These are phyloP conservation scores for Anthonomus grandis DNA, from an alignment of 1,140 invertebrate genomes.

Conservation along the genomic window DNA sequence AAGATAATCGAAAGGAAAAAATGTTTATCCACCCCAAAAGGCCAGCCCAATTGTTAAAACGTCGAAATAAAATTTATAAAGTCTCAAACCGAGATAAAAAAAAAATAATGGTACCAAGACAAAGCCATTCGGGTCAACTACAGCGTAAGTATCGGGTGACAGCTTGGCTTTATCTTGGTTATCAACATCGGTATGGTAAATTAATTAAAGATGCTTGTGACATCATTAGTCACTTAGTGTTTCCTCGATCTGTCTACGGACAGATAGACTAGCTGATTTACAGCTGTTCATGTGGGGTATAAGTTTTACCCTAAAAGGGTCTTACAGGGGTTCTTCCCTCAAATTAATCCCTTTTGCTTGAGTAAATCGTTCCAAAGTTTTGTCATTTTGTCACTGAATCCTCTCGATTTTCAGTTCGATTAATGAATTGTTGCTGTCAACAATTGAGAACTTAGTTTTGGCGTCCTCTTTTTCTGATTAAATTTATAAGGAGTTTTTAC, in stretches of 20 bases:
- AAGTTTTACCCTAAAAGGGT: conserved; percentile 18
- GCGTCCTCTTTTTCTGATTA: no score
- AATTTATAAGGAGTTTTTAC: no score
- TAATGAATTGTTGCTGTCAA: no score
- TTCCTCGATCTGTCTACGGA: conserved; percentile 36
- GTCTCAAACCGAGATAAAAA: conserved; percentile 18
- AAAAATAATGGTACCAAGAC: conserved; percentile 21
- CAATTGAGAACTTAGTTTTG: no score
- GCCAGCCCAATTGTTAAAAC: conserved; percentile 13
- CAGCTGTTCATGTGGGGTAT: conserved; percentile 37
- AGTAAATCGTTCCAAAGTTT: conserved; percentile 2
- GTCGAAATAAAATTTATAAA: conserved; percentile 25
- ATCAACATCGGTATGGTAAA: conserved; percentile 43
- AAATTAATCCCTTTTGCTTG: conserved; percentile 11
- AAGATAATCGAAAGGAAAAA: conserved; percentile 8
- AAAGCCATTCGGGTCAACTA: conserved; percentile 16
- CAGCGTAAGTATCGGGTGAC: conserved; percentile 26
- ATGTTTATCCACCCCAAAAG: conserved; percentile 20
- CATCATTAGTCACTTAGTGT: conserved; percentile 45
- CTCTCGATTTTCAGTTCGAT: no score
- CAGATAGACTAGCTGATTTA: conserved; percentile 41
- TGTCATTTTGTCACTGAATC: neutral
- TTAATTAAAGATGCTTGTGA: conserved; percentile 45
- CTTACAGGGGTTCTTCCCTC: conserved; percentile 20
- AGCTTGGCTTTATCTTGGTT: conserved; percentile 39